Base-by-base conservation (phyloP, 2,797 vertebrate genomes). In the Fistularia tabacaria region DNA sequence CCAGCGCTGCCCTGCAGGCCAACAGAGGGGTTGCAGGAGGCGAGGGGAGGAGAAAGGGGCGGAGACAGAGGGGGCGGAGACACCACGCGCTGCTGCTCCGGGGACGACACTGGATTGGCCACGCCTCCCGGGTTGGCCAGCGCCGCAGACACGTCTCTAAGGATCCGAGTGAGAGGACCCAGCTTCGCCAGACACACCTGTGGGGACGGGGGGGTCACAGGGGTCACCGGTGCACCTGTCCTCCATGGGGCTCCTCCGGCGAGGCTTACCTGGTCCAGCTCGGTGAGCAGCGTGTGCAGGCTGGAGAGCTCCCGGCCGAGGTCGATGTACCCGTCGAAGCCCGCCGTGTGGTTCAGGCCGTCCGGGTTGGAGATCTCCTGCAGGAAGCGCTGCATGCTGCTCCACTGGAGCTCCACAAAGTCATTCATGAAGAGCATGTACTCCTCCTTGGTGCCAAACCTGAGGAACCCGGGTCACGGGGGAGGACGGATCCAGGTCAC, bases 381-480 rank as follows among this genome's bases (percentile, higher is more conserved):
- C 66, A 99, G 92, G 81, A 98, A 98, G 25, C 95, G 93, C 71
- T 98, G 95, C 96, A 99, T 98, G 88, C 93, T 93, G 81, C 92
- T 93, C 95, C 95, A 98, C 79, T 98, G 95, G 0, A 93, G 93
- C 80, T 99, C 96, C 85, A 99, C 81, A 51, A 99, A 98, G 72
- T 94, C 93, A 54, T 99, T 99, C 96, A 99, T 98, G 78, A 98
- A 99, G 54, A 94, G 81, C 95, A 99, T 98, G 80, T 99, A 98
- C 75, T 98, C 96, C 57, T 98, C 96, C 77, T 98, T 98, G 68
- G 92, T 94, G 51, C 96, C 96, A 54, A 98, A 99, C 87, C 96
- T 98, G 77, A 7, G 36, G 38, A 1, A 62, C 38, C 36, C 1
- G 42, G 37, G 7, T 6, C 5, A 14, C 8, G 44, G 11, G 4